A percentile compares a stretch with the other conserved stretches of the same genome.
Conservation (phyloP, 92 coral and sea anemone genomes). For the Porites divaricata region DNA sequence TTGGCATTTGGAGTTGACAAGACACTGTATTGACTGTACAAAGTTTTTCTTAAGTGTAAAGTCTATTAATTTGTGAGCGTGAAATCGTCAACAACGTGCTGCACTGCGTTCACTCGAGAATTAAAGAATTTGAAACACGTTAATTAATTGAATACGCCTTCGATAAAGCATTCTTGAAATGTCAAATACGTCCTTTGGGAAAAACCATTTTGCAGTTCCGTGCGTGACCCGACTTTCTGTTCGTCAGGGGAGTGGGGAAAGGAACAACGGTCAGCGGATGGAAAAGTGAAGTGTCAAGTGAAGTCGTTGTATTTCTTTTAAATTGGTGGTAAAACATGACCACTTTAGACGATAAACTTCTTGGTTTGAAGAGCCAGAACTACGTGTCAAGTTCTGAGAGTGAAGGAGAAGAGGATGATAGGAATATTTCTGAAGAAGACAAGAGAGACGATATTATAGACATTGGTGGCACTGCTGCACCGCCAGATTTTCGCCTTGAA, state of each 20-base stretch:
- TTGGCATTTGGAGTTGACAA: not conserved
- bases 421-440: constrained; percentile 49
- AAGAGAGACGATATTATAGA: constrained; percentile 37
- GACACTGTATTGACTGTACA: not conserved
- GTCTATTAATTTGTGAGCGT: not conserved
- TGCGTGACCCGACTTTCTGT: not conserved
- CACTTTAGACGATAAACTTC: constrained; percentile 81
- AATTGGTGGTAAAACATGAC: constrained; percentile 48
- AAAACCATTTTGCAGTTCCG: not conserved
- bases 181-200: constrained; percentile 22
- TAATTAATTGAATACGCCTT: constrained; percentile 1
- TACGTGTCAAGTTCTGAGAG: constrained; percentile 96
- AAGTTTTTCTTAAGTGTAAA: not conserved
- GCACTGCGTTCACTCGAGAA: not conserved
- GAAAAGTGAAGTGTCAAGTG: too few species aligned
- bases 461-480: constrained; percentile 36
- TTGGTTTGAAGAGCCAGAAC: constrained; percentile 87
- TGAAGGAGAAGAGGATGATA: constrained; percentile 78
- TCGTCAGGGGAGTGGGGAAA: not conserved
- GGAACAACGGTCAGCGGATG: not conserved
- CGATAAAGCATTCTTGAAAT: constrained; percentile 2
- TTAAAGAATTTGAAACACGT: constrained; percentile 19
- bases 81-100: not conserved
- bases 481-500: constrained; percentile 58
- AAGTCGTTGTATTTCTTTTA: too few species aligned